Evolutionary conservation across 2,113 vertebrate species (phyloP).

Genomic region (Ptilonorhynchus violaceus): DNA sequence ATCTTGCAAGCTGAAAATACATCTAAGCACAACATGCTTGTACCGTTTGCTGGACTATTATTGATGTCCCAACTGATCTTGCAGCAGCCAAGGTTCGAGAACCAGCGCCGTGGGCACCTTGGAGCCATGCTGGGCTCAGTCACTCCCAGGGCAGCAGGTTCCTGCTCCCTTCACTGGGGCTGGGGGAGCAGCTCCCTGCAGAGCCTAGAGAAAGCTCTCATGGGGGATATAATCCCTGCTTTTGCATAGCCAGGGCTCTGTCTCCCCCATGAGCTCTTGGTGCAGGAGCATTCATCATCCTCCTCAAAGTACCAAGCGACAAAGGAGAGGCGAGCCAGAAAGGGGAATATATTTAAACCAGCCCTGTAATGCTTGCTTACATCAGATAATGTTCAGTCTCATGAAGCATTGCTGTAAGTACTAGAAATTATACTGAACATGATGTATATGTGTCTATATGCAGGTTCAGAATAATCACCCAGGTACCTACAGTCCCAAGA

Average conservation of each 20-base stretch:
- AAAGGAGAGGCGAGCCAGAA: not conserved
- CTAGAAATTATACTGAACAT: not conserved
- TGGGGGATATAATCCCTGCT: not conserved
- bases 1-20: not conserved
- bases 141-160: not conserved
- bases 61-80: too few relatives aligned
- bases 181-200: not conserved
- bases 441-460: not conserved
- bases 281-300: accelerated
- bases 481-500: not conserved
- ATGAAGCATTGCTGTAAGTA: not conserved
- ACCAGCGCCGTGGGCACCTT: not conserved
- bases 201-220: accelerated
- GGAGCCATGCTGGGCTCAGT: not conserved
- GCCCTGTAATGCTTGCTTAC: not conserved
- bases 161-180: not conserved
- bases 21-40: not conserved
- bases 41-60: not conserved
- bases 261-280: not conserved
- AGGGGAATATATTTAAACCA: not conserved
- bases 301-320: not conserved
- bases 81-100: not conserved
- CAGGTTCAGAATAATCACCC: not conserved
- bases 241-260: not conserved
- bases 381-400: not conserved